Evolutionary conservation across 2,113 vertebrate species (phyloP), one percentile per base, ranked within the genome.

Genomic region (Leptocoma aspasia): DNA sequence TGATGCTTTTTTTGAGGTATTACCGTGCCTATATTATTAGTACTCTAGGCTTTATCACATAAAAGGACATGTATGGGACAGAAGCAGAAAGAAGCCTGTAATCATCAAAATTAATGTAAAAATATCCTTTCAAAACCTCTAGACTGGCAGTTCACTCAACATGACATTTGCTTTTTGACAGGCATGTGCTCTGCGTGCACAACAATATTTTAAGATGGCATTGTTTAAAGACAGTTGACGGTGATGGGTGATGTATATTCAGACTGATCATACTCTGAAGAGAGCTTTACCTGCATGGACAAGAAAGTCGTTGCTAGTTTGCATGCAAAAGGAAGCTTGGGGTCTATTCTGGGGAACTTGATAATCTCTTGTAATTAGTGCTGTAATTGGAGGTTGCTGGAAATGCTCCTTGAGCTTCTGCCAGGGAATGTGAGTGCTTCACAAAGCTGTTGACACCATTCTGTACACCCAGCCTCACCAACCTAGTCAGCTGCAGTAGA

Each of bases 331-430:
- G 42, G 63, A 90, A 95, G 75, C 59, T 83, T 63, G 30, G 66
- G 37, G 71, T 82, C 79, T 87, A 53, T 92, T 85, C 24, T 91
- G 75, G 82, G 64, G 39, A 87, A 70, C 30, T 17, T 56, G 76
- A 95, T 72, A 92, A 85, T 88, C 85, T 88, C 79, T 80, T 86
- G 90, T 88, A 93, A 95, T 93, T 93, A 96, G 84, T 94, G 80
- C 52, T 85, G 57, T 91, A 88, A 82, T 57, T 95, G 87, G 82
- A 93, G 63, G 64, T 91, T 94, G 82, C 71, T 90, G 85, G 82
- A 92, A 95, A 72, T 70, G 61, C 44, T 95, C 37, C 65, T 91
- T 84, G 89, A 89, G 72, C 39, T 76, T 52, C 87, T 95, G 82
- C 89, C 94, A 97, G 82, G 63, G 69, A 96, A 89, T 56, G 60